A percentile compares a stretch with the other conserved stretches of the same genome.
phyloP scores from a whole-genome alignment of 2,888 invertebrate genomes.

The Hanleya hanleyi region DNA sequence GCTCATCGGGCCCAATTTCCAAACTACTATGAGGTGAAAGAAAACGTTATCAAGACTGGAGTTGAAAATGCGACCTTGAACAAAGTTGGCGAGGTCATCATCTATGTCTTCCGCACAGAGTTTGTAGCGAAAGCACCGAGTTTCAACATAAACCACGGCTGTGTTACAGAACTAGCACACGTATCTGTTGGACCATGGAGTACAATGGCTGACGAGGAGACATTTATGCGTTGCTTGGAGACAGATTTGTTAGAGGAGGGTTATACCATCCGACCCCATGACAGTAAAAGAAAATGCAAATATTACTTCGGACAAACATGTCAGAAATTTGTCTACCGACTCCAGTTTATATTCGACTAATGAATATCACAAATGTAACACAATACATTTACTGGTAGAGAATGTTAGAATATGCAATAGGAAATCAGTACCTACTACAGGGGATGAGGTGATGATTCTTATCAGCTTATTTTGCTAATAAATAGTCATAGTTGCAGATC shows the following conservation, averaged over 20 bases:
- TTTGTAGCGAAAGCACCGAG: conserved; percentile 59
- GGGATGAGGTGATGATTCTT: too few species aligned
- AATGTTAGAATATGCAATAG: too few species aligned
- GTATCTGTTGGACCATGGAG: conserved; percentile 67
- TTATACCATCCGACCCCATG: conserved; percentile 61
- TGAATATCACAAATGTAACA: not conserved
- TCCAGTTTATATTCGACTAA: conserved; percentile 53
- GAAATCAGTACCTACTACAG: too few species aligned
- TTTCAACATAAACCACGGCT: conserved; percentile 66
- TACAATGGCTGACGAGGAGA: conserved; percentile 63
- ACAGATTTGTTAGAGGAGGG: conserved; percentile 65
- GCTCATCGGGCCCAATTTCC: conserved; percentile 66
- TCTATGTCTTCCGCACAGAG: conserved; percentile 63
- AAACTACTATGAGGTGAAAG: conserved; percentile 58
- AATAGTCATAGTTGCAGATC: too few species aligned
- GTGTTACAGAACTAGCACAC: conserved; percentile 66
- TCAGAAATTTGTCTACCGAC: conserved; percentile 61
- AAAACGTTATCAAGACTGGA: conserved; percentile 57
- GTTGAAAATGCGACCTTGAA: conserved; percentile 63
- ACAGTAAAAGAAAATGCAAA: conserved; percentile 62
- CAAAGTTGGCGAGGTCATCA: conserved; percentile 62
- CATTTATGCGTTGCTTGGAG: conserved; percentile 63
- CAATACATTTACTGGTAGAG: not conserved
- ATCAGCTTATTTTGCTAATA: too few species aligned
- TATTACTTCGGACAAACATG: conserved; percentile 70